These are phyloP conservation scores for Agriopis marginaria DNA, from an alignment of 2,888 invertebrate genomes.

Conservation along the genomic window DNA sequence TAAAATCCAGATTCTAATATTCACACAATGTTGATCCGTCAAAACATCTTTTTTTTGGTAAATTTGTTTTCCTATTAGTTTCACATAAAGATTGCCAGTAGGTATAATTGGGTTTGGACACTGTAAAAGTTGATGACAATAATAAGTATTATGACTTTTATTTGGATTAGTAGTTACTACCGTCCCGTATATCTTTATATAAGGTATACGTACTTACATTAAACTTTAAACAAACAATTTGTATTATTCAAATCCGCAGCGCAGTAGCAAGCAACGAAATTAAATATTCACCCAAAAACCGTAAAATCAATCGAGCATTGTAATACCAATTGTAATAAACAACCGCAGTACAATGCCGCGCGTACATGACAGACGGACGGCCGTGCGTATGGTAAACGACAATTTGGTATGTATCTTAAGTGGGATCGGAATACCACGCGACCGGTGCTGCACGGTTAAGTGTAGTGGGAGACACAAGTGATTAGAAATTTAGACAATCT, in stretches of 20 bases:
- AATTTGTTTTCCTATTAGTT: no score
- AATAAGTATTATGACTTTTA: no score
- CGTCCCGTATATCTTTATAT: no score
- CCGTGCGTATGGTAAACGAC: constrained; percentile 60
- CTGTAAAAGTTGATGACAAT: no score
- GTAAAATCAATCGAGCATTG: constrained; percentile 67
- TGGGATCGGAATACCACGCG: constrained; percentile 71
- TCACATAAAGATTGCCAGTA: no score
- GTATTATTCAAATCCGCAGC: not conserved
- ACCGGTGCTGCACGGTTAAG: constrained; percentile 55
- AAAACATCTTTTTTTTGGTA: no score
- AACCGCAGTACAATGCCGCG: constrained; percentile 42
- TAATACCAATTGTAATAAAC: constrained; percentile 36
- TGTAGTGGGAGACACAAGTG: constrained; percentile 55
- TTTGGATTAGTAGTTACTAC: no score
- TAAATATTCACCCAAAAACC: constrained; percentile 42
- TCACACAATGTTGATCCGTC: no score
- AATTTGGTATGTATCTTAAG: constrained; percentile 83
- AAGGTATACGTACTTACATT: not conserved
- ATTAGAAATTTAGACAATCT: constrained; percentile 8
- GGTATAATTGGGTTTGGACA: no score
- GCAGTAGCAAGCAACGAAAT: constrained; percentile 28
- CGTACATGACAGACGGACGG: constrained; percentile 49
- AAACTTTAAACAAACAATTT: not conserved
- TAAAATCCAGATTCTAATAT: no score